Base-by-base conservation (phyloP, 2,888 invertebrate genomes). In the Zygaena filipendulae region DNA sequence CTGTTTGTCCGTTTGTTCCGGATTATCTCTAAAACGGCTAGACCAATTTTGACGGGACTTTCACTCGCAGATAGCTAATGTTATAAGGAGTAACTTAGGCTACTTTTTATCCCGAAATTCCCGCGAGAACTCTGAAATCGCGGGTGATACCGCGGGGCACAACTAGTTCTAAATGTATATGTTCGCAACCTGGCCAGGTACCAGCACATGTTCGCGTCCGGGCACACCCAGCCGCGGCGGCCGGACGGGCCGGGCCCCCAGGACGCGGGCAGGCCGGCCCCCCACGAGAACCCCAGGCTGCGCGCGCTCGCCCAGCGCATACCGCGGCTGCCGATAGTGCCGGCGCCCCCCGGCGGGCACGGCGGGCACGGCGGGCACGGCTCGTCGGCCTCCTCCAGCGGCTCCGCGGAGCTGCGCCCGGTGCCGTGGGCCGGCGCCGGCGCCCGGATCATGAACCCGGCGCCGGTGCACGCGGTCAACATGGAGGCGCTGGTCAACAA, bases 171-270 rank as follows among this genome's bases (percentile, higher is more conserved):
- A n/a, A n/a, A 12, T 21, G 12, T 8, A 11, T 16, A 30, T 14
- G 8, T 36, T n/a, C n/a, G n/a, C n/a, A n/a, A n/a, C n/a, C n/a
- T n/a, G n/a, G n/a, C n/a, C n/a, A 46, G 59, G 16, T 66, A 71
- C 42, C 74, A 74, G 28, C 75, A 79, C 40, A 70, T 79, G 71
- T 72, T 77, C 35, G 48, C 66, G 0, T 49, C 58, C 1, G 54
- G 44, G 28, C 46, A 47, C 3, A 47, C 40, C 9, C 52, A 55
- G 6, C 23, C 34, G 2, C 39, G 63, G 21, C 40, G 47, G 26
- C 14, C 50, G 3, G 57, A 63, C 14, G 40, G 40, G 0, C 57
- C 55, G 2, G 60, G 50, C 23, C 36, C 47, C 22, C 63, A 59
- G 0, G 62, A 67, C 2, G 71, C 64, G 2, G 31, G 51, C 0